Evolutionary conservation across 2,888 invertebrate species (phyloP), one percentile per base, ranked within the genome.

Genomic region (Antheraea yamamai): DNA sequence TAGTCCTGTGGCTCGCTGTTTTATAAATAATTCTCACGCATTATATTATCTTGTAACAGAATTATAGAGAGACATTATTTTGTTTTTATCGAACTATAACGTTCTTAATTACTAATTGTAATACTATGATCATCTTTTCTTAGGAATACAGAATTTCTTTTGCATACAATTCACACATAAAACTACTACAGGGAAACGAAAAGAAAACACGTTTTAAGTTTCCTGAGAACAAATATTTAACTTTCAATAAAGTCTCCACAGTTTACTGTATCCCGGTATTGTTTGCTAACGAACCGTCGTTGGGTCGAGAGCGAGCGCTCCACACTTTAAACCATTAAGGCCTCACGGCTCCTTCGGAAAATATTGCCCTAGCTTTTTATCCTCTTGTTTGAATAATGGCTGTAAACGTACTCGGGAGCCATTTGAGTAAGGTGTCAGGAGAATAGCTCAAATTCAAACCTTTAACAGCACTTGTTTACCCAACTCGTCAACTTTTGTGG

Each of bases 351-450:
- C 90, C 92, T 92, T 92, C 88, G 87, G 90, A 94, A 95, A 95
- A 95, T 95, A 94, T 95, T 93, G 92, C 92, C 92, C 88, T 85
- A 90, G 92, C 93, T 94, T 94, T 94, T 94, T 94, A 94, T 93
- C 92, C 90, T 91, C 92, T 93, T 93, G 94, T 94, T 95, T 94
- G 94, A 94, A 94, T 94, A 93, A 94, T 94, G 92, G 90, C 89
- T 91, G 92, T 92, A 92, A 93, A 91, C 89, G 93, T 92, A 92
- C 93, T 92, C 86, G 86, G 88, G 87, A 87, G 90, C 91, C 91
- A 91, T 92, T 92, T 91, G 89, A 91, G 89, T 88, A 91, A 94
- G 94, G 94, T 94, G 92, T 90, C 92, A 88, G 87, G 89, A 89
- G 91, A 92, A 91, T 89, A 90, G 87, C 88, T 90, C 87, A 87